Evolutionary conservation across 2,888 invertebrate genomes (phyloP), one percentile per base, ranked within the genome.

Genomic region (Drosophila kokeensis): DNA sequence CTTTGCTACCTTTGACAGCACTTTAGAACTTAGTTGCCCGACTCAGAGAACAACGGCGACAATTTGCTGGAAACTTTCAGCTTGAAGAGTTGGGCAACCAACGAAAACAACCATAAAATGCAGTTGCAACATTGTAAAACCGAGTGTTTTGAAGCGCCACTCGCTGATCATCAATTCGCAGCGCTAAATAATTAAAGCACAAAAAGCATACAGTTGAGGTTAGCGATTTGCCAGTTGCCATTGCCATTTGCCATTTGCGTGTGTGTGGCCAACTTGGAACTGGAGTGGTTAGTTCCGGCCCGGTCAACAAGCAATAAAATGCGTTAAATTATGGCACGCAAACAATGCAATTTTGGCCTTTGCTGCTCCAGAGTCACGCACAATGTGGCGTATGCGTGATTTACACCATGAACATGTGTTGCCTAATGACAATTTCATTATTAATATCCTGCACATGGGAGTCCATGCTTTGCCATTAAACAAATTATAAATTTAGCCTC

Each of bases 331-430:
- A 76, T 65, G 68, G 62, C 62, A 45, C 49, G 49, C 65, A 58
- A 70, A 61, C 69, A 61, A 70, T 55, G 61, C 55, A 60, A 72
- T 65, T 76, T 58, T 64, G 38, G 34, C 38, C n/a, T 42, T 21
- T 1, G 38, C 55, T 50, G 34, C 24, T 68, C 40, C 66, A 50
- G 30, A 38, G 58, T 53, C 74, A 77, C 73, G 71, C 65, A 66
- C 71, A 52, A 75, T 30, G 54, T 24, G 69, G 82, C 84, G 79
- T 81, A 81, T 78, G 57, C 82, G 79, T 81, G 84, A 81, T 84
- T 81, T 84, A 81, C 71, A 63, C 53, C 40, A 15, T 7, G 30
- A 11, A 58, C 81, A 78, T 68, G 69, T 70, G 79, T 36, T 34
- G 55, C 62, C 65, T 70, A 84, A 78, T 71, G 66, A 50, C 66